Conservation (phyloP, 53 echinoderm and acorn worm species). For the Pentamera pediparva region DNA sequence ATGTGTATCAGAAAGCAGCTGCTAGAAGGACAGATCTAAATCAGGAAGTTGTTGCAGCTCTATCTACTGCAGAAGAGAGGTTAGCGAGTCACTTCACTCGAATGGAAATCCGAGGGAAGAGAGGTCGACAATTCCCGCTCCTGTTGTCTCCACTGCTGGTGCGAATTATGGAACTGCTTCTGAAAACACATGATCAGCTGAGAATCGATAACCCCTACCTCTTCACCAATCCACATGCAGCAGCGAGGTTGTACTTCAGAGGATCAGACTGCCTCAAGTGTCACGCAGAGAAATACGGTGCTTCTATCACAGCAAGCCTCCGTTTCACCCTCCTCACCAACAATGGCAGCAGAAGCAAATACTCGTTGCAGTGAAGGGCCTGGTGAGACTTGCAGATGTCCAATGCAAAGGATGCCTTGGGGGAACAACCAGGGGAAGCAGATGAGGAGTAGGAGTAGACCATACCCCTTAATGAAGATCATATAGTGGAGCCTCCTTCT, state of each 20-base stretch:
- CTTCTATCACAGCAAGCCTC: background rate
- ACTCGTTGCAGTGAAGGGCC: too few relatives aligned
- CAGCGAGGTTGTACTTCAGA: background rate
- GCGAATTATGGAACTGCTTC: background rate
- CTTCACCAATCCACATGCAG: slow-evolving; percentile 3
- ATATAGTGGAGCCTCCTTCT: too few relatives aligned
- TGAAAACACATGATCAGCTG: background rate
- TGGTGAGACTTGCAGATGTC: too few relatives aligned
- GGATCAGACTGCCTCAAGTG: background rate
- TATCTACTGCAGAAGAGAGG: background rate
- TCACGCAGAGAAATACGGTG: background rate
- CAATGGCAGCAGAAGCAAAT: too few relatives aligned
- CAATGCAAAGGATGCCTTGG: too few relatives aligned
- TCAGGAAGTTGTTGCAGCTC: background rate
- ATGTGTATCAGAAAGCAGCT: background rate
- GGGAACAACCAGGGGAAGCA: too few relatives aligned
- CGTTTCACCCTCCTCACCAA: background rate
- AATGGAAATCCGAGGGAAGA: background rate
- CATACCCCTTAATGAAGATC: too few relatives aligned
- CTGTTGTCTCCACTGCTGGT: slow-evolving; percentile 8
- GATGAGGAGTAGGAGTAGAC: too few relatives aligned
- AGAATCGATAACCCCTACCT: background rate
- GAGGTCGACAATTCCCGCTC: background rate
- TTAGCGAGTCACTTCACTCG: background rate
- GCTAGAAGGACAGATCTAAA: background rate